Evolutionary conservation across 2,797 vertebrate species (phyloP), one percentile per base, ranked within the genome.

Genomic region (Onychomys leucogaster): DNA sequence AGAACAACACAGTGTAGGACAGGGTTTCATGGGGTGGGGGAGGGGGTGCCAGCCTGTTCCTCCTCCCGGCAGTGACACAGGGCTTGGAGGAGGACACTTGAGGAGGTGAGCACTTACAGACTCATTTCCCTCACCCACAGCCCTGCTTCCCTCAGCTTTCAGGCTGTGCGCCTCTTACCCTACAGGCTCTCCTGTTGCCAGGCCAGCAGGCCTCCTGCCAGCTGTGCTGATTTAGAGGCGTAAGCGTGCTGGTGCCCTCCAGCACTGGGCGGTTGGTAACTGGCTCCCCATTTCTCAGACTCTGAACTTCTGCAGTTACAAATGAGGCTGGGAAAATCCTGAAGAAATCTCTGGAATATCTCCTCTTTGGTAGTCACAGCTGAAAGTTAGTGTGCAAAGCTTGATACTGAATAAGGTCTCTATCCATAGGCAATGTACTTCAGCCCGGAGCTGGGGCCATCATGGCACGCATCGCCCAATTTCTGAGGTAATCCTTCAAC

Each of bases 361-460:
- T 87, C 27, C 29, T 84, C 12, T 25, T 12, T 69, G 61, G 17
- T 41, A 34, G 25, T 95, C 69, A 73, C 76, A 87, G 63, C 49
- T 41, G 4, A 37, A 49, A 34, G 23, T 78, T 32, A 75, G n/a
- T 49, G 23, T 37, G 65, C 91, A 83, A 65, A 55, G 19, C 96
- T 1, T 95, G 86, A 97, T 90, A 52, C 91, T 98, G 80, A 97
- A 21, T 49, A 19, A n/a, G 59, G 2, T 69, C 65, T 94, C 49
- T 49, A 3, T 37, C 52, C 61, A n/a, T 98, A 99, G 99, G 99
- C 65, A 99, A 99, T 1, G 99, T 99, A 43, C 98, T 99, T 96
- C 99, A 99, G 98, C 99, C 99, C 0, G 99, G 99, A 16, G 99
- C 99, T 12, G 99, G 99, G 0, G 99, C 99, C 0, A 0, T 99